Evolutionary conservation across 2,888 invertebrate species (phyloP).

Genomic region (Aleiodes leptofemur): DNA sequence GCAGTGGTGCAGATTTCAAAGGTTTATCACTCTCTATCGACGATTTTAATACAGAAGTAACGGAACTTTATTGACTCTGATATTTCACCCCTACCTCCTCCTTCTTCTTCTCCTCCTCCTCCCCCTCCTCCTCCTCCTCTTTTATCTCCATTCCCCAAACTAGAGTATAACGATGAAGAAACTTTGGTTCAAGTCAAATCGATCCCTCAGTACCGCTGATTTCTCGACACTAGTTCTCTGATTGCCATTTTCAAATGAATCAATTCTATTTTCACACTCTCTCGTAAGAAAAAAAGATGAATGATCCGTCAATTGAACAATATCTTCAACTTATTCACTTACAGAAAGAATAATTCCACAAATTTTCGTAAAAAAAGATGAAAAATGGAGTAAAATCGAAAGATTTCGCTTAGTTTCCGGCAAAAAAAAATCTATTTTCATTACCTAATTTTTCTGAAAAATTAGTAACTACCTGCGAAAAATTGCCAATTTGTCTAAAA

Average conservation of each 20-base stretch:
- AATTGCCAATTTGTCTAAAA: too few relatives aligned
- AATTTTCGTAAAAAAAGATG: too few relatives aligned
- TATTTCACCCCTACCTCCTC: not conserved
- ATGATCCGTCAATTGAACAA: constrained; percentile 9
- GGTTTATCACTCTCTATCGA: constrained; percentile 30
- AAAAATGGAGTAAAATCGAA: not conserved
- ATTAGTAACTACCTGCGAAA: too few relatives aligned
- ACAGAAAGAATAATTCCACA: too few relatives aligned
- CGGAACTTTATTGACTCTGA: constrained; percentile 29
- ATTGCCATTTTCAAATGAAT: constrained; percentile 28
- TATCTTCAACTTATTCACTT: constrained; percentile 6
- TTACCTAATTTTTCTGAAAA: too few relatives aligned
- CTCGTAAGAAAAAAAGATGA: not conserved
- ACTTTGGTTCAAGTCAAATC: constrained; percentile 29
- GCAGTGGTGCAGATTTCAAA: not conserved
- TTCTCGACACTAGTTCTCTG: constrained; percentile 24
- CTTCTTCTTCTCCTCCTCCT: not conserved
- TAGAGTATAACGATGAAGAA: constrained; percentile 33
- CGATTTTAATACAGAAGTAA: constrained; percentile 28
- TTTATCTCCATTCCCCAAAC: constrained; percentile 14
- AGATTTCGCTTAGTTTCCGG: too few relatives aligned
- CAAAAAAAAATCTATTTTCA: too few relatives aligned
- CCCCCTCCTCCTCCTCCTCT: not conserved
- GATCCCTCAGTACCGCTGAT: constrained; percentile 12
- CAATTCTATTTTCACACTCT: constrained; percentile 27